Percentiles rank a stretch among this genome's conserved stretches.
phyloP scores from a whole-genome alignment of 2,888 invertebrate genomes.

The Mellilla xanthometata region DNA sequence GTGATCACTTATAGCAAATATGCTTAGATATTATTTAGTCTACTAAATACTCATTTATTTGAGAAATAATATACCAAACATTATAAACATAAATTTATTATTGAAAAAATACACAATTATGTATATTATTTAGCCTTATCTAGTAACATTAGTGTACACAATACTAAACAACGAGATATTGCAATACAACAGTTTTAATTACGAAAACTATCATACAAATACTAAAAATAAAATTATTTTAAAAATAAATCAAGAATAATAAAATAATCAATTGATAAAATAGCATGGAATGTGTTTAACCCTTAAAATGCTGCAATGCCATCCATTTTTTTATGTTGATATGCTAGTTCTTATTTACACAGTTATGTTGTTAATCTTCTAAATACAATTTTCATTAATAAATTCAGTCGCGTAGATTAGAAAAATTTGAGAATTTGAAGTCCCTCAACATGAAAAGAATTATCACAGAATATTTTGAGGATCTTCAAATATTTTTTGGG shows the following conservation, averaged over 20 bases:
- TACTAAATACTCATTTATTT: too few relatives aligned
- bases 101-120: constrained; percentile 78
- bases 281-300: constrained; percentile 62
- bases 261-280: constrained; percentile 47
- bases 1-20: too few relatives aligned
- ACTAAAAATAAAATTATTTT: constrained; percentile 39
- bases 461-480: constrained; percentile 81
- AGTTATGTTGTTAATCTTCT: constrained; percentile 17
- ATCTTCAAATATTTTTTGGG: constrained; percentile 63
- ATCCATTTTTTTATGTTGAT: too few relatives aligned
- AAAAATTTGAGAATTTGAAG: constrained; percentile 61
- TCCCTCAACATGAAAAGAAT: constrained; percentile 76
- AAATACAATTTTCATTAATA: constrained; percentile 24
- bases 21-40: too few relatives aligned
- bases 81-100: constrained; percentile 78
- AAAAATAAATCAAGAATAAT: constrained; percentile 42
- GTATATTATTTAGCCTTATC: constrained; percentile 79
- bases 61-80: neutral
- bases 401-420: constrained; percentile 37
- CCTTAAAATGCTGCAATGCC: constrained; percentile 67
- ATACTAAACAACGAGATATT: constrained; percentile 69
- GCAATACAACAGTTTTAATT: constrained; percentile 71
- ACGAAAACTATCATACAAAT: constrained; percentile 59
- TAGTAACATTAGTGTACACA: constrained; percentile 74
- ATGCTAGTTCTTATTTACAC: constrained; percentile 30